These are phyloP conservation scores for Stegodyphus mimosarum DNA, from an alignment of 1,140 invertebrate species.

Conservation along the genomic window DNA sequence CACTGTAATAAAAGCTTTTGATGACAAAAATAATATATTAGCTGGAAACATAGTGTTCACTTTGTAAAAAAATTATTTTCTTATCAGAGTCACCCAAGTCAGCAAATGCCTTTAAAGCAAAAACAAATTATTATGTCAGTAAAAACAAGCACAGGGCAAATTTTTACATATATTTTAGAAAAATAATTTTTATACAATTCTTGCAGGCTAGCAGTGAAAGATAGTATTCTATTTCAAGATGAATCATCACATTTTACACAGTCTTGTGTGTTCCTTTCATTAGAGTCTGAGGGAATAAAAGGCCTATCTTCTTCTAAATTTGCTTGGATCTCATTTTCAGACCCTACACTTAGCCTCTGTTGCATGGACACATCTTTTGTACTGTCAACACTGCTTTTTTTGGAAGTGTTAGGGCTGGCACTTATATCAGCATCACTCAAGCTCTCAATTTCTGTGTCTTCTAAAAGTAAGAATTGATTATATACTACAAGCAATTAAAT, in stretches of 20 bases:
- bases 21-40: no score
- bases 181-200: slow-evolving; percentile 6
- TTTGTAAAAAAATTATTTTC: no score
- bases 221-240: slow-evolving; percentile 14
- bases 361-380: slow-evolving; percentile 10
- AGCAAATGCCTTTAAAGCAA: no score
- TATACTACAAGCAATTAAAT: no score
- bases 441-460: slow-evolving; percentile 37
- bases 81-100: no score
- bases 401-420: background rate
- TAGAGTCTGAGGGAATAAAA: background rate
- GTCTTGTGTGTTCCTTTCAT: slow-evolving; percentile 15
- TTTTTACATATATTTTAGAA: background rate
- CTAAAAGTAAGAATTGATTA: background rate
- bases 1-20: no score
- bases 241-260: background rate
- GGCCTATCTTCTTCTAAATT: slow-evolving; percentile 46
- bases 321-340: slow-evolving; percentile 50
- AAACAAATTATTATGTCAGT: background rate
- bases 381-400: background rate
- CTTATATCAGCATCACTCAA: slow-evolving; percentile 27
- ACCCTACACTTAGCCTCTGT: slow-evolving; percentile 36
- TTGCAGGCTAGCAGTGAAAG: background rate
- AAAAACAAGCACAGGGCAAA: slow-evolving; percentile 2
- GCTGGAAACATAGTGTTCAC: no score